Conservation (phyloP, 1,140 invertebrate species). For the Drepana arcuata region DNA sequence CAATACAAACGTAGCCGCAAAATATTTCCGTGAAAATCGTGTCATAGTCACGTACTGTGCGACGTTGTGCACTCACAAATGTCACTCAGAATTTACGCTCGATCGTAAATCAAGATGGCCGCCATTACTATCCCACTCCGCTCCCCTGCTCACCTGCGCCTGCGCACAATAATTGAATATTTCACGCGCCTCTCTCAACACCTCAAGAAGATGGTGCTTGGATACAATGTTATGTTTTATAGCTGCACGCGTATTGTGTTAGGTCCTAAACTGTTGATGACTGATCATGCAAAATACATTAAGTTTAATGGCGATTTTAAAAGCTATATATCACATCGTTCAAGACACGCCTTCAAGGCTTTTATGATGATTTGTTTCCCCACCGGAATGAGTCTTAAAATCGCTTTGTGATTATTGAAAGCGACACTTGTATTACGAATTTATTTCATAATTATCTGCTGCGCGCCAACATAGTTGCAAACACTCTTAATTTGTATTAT, state of each 20-base stretch:
- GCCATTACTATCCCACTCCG: constrained; percentile 28
- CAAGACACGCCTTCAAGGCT: constrained; percentile 50
- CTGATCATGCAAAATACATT: constrained; percentile 63
- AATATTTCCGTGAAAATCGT: constrained; percentile 49
- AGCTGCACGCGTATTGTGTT: constrained; percentile 58
- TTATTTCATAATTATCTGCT: too few species aligned
- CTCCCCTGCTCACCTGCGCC: constrained; percentile 47
- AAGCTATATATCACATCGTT: constrained; percentile 68
- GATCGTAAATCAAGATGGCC: constrained; percentile 69
- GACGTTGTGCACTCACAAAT: constrained; percentile 60
- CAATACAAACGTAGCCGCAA: constrained; percentile 25
- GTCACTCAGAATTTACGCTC: constrained; percentile 64
- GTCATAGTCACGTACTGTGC: constrained; percentile 33
- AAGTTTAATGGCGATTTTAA: constrained; percentile 67
- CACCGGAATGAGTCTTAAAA: constrained; percentile 45
- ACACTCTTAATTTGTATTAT: too few species aligned
- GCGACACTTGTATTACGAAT: constrained; percentile 25
- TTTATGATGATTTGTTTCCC: constrained; percentile 70
- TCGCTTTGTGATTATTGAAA: constrained; percentile 37
- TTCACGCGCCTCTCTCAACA: constrained; percentile 66
- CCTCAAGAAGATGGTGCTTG: constrained; percentile 42
- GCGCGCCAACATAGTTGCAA: too few species aligned
- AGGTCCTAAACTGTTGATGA: constrained; percentile 68
- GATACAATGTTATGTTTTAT: constrained; percentile 67
- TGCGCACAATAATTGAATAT: constrained; percentile 69